These are phyloP conservation scores for Euphonia xanthogaster DNA, from an alignment of 2,797 vertebrate species.

Conservation along the genomic window DNA sequence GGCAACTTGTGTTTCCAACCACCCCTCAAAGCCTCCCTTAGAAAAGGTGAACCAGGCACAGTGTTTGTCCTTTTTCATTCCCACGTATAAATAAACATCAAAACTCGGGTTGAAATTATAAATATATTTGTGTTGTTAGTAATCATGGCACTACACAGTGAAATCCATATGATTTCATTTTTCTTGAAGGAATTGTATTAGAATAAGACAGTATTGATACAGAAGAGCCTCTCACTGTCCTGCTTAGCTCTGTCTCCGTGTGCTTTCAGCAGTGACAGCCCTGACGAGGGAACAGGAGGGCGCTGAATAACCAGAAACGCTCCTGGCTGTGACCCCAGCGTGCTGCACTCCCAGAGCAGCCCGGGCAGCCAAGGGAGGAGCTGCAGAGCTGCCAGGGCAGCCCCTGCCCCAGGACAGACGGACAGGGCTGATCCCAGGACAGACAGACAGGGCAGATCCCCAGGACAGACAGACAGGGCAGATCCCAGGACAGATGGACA, in stretches of 20 bases:
- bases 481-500: no score
- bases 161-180: not conserved
- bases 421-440: no score
- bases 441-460: no score
- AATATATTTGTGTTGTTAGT: constrained; percentile 58
- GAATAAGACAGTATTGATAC: not conserved
- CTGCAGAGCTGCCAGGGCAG: not conserved
- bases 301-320: not conserved
- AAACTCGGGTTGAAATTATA: constrained; percentile 19
- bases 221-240: not conserved
- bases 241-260: not conserved
- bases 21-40: not conserved
- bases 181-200: not conserved
- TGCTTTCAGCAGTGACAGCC: not conserved
- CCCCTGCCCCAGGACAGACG: no score
- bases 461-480: no score
- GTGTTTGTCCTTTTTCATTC: not conserved
- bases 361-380: not conserved
- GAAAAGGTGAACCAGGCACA: not conserved
- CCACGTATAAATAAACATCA: not conserved
- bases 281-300: not conserved
- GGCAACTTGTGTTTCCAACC: not conserved
- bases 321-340: not conserved
- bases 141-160: constrained; percentile 61
- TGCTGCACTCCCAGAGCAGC: not conserved